Evolutionary conservation across 1,140 invertebrate genomes (phyloP), one percentile per base, ranked within the genome.

Genomic region (Cylas formicarius): DNA sequence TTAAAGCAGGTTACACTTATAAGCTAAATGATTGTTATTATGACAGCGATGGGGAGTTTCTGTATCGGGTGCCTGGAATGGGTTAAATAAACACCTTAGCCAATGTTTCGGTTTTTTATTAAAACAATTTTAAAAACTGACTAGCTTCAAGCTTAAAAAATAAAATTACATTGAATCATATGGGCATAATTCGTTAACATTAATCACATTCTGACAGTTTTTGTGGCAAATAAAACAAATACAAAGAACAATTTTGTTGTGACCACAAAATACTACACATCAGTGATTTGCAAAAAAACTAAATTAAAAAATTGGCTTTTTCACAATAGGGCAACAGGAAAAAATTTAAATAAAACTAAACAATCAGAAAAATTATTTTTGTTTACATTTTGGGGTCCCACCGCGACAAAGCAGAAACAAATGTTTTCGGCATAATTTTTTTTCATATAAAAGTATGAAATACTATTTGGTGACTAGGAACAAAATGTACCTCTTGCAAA

Each of bases 21-120:
- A 77, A 77, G 60, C 69, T 86, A 1, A 73, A 78, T 50, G 82
- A 86, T 67, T 81, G 80, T 52, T 86, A 78, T 65, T 86, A 86
- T 62, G 80, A 84, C 63, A 69, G 76, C 60, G 80, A 85, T 71
- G 83, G 83, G 1, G 68, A 71, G 62, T 85, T 86, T 71, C 71
- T 86, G 11, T 86, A 85, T 56, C 68, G 82, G 55, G 76, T 85
- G 14, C 76, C 82, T 19, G 81, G 80, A 44, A 72, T 82, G 72
- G 24, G 41, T 29, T 58, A 53, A 60, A 53, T 9, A 26, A 26
- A 26, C 24, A 26, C 13, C 13, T 26, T 26, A 26, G 13, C 13
- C 9, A n/a, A n/a, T n/a, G n/a, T n/a, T n/a, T n/a, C n/a, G n/a
- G n/a, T 37, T 37, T 14, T 37, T 37, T 37, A 37, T 37, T 37